Base-by-base conservation (phyloP, 2,797 vertebrate species). In the Paramormyrops hopkinsi region DNA sequence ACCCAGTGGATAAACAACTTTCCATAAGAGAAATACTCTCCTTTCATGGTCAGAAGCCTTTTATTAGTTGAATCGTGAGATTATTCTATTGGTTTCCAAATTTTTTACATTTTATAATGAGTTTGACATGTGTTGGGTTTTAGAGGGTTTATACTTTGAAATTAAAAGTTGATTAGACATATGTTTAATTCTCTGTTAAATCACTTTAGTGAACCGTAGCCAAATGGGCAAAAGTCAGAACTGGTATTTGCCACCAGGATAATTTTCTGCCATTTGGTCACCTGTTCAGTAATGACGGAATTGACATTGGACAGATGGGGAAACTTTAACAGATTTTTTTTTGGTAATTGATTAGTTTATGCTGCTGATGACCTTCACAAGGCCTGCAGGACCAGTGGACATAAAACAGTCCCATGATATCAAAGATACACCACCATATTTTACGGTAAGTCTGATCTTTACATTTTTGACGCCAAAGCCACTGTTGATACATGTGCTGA, bases 261-360 rank as follows among this genome's bases (percentile, higher is more conserved):
- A 44, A 82, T 82, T 82, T 46, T 82, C 76, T 82, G 76, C 76
- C 76, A 82, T 82, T 79, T 79, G 29, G 29, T 73, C 65, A 73
- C 65, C 65, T 17, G 4, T 12, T 17, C 29, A 73, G 11, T 37
- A 37, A 73, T 73, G 29, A 37, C 14, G 37, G 65, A 73, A 73
- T 37, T 37, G 12, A 37, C 65, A 73, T 73, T 19, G 41, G 6
- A 82, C 37, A 82, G 41, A 82, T n/a, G 37, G 76, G 17, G 19
- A 46, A 46, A 46, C 76, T 46, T 46, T 82, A 46, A 82, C 76
- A 44, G 76, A 46, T 46, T 41, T 46, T 79, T 25, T 82, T 46
- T n/a, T n/a, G 76, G 17, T 8, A 82, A 22, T 82, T 82, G 76
- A 82, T 82, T 46, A 82, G 76, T 46, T 82, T 46, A 82, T 46